Evolutionary conservation across 2,113 vertebrate genomes (phyloP).

Genomic region (Choloepus hoffmanni): DNA sequence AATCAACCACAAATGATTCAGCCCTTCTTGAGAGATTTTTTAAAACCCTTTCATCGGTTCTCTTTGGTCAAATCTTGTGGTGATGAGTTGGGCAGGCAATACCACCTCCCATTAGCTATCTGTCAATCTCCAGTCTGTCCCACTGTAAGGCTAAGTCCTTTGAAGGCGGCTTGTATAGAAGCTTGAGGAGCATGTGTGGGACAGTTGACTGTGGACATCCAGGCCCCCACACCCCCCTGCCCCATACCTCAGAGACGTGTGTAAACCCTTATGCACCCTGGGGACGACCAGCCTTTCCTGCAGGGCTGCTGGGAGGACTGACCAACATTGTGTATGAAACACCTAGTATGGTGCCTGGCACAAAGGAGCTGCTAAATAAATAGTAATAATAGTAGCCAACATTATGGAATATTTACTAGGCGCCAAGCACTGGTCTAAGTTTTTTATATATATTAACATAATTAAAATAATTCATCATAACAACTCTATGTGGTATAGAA

Average conservation of each 20-base stretch:
- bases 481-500: not conserved
- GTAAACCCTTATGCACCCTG: not conserved
- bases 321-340: accelerated
- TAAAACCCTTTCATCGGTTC: not conserved
- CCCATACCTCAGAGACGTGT: no score
- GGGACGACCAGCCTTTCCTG: not conserved
- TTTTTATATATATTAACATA: not conserved
- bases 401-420: not conserved
- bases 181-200: not conserved
- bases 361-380: not conserved
- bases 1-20: not conserved
- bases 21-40: not conserved
- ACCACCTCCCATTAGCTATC: not conserved
- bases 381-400: accelerated
- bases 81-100: not conserved
- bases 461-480: not conserved
- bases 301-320: not conserved
- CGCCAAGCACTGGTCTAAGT: not conserved
- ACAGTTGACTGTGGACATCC: not conserved
- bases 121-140: not conserved
- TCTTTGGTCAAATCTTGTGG: not conserved
- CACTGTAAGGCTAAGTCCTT: not conserved
- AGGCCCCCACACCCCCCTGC: not conserved
- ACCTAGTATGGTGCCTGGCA: accelerated
- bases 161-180: not conserved